phyloP scores from a whole-genome alignment of 2,888 invertebrate species.

The Spisula subtruncata region DNA sequence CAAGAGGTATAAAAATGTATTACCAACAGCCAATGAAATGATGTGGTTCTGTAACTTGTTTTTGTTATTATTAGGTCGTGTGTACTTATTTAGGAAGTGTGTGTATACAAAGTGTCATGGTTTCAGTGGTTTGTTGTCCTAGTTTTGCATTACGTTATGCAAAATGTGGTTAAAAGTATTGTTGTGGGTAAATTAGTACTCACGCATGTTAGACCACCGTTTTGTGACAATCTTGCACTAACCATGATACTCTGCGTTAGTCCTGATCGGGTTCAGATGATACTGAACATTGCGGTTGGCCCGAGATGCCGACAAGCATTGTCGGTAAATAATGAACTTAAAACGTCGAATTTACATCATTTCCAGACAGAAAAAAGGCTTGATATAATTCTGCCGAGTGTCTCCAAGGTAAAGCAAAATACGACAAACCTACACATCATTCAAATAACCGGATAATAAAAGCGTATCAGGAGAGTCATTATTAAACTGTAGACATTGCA shows the following conservation, averaged over 20 bases:
- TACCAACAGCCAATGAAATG: too few species aligned
- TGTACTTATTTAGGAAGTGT: neutral
- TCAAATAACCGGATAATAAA: neutral
- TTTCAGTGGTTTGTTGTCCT: neutral
- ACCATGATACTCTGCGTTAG: too few species aligned
- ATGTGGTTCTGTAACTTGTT: too few species aligned
- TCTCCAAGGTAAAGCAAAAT: slow-evolving; percentile 11
- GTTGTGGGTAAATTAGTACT: too few species aligned
- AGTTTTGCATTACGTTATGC: neutral
- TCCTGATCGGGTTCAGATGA: too few species aligned
- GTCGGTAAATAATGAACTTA: neutral
- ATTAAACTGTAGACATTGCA: neutral
- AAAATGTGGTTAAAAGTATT: too few species aligned
- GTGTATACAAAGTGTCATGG: neutral
- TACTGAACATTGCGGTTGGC: too few species aligned
- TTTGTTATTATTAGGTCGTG: neutral
- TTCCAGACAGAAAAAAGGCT: neutral
- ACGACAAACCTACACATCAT: neutral
- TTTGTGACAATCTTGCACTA: too few species aligned
- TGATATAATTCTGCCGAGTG: neutral
- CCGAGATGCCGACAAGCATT: neutral
- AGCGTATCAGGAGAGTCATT: neutral
- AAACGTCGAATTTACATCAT: neutral
- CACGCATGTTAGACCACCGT: too few species aligned
- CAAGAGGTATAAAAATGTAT: too few species aligned